phyloP scores from a whole-genome alignment of 2,113 vertebrate genomes.

The Pangasianodon gigas region DNA sequence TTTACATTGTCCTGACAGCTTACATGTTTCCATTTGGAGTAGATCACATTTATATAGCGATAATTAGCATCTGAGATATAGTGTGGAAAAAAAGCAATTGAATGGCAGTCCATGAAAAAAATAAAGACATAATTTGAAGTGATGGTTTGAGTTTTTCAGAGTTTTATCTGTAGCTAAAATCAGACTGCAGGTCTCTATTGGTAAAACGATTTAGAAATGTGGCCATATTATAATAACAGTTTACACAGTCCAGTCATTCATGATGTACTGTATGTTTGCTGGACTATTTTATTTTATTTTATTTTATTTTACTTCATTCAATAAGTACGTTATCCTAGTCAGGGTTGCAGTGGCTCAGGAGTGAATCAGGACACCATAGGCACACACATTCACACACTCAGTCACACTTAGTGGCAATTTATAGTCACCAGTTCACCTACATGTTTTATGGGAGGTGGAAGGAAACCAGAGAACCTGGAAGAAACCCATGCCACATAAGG shows the following conservation, averaged over 20 bases:
- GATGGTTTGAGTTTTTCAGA: not conserved
- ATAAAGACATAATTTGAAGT: not conserved
- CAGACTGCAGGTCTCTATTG: not conserved
- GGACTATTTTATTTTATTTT: not conserved
- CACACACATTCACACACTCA: not conserved
- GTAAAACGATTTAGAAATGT: not conserved
- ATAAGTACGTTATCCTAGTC: not conserved
- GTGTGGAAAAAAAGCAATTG: not conserved
- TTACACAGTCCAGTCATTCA: conserved; percentile 10
- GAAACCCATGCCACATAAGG: not conserved
- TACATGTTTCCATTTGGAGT: not conserved
- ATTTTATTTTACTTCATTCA: not conserved
- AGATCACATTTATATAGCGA: not conserved
- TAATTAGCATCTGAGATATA: not conserved
- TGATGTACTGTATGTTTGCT: conserved; percentile 3
- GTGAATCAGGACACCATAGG: not conserved
- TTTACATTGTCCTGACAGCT: conserved; percentile 12
- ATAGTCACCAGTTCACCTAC: not conserved
- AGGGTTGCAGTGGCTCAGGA: not conserved
- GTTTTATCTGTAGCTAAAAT: not conserved
- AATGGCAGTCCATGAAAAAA: not conserved
- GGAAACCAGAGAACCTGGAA: not conserved
- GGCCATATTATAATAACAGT: not conserved
- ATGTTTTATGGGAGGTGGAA: not conserved
- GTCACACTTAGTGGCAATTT: not conserved